phyloP scores from a whole-genome alignment of 2,113 vertebrate genomes.

The Rhynchomys soricoides region DNA sequence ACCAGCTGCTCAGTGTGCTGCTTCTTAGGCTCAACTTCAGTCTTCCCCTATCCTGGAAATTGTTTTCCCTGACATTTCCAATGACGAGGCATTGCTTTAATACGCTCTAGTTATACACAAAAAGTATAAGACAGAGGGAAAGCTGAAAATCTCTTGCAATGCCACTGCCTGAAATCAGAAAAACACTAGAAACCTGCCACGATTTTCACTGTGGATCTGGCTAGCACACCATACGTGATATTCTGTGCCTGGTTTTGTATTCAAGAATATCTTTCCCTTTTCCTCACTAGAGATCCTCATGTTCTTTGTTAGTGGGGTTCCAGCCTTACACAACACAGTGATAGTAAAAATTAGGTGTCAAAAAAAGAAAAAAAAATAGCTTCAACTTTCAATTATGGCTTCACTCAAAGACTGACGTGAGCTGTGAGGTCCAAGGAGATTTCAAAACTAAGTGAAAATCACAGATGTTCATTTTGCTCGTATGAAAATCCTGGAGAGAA shows the following conservation, averaged over 20 bases:
- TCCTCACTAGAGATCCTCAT: background rate
- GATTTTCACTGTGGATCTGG: background rate
- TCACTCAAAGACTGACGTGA: background rate
- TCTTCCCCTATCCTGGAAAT: background rate
- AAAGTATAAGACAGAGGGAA: background rate
- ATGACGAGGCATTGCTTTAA: background rate
- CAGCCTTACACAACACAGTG: background rate
- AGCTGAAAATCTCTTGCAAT: background rate
- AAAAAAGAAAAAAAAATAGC: background rate
- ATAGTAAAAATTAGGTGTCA: background rate
- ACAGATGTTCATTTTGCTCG: constrained; percentile 15
- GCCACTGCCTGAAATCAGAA: background rate
- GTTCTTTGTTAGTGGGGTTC: background rate
- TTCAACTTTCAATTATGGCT: constrained; percentile 5
- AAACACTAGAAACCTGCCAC: background rate
- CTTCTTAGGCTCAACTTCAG: background rate
- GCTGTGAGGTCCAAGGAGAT: background rate
- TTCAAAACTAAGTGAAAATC: constrained; percentile 57
- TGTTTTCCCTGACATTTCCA: background rate
- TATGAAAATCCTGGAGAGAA: background rate
- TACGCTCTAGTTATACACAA: background rate
- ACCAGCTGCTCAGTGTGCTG: fast-evolving
- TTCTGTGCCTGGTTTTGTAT: background rate
- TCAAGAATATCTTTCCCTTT: background rate
- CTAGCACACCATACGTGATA: background rate